These are phyloP conservation scores for Conomelus anceps DNA, from an alignment of 2,888 invertebrate genomes.

Conservation along the genomic window DNA sequence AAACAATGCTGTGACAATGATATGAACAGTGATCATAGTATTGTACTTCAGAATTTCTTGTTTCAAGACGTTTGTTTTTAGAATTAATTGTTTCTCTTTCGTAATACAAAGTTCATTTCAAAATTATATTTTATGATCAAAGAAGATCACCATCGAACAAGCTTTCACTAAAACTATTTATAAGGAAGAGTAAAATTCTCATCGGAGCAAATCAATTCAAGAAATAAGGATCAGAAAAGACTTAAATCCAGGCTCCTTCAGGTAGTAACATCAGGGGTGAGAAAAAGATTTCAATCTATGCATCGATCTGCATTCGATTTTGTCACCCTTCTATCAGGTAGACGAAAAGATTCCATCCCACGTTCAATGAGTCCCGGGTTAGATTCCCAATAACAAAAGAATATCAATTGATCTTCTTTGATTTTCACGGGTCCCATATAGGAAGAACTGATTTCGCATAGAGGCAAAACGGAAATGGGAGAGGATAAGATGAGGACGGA, in stretches of 20 bases:
- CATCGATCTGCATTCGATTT: background rate
- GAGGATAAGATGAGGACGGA: background rate
- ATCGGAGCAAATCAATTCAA: too few relatives aligned
- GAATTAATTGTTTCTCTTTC: too few relatives aligned
- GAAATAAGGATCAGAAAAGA: background rate
- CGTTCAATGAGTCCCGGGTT: background rate
- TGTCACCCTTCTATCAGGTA: background rate
- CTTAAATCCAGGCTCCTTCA: background rate
- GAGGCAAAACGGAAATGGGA: background rate
- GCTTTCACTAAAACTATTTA: too few relatives aligned
- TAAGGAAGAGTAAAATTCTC: too few relatives aligned
- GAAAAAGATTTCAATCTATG: background rate
- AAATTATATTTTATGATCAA: too few relatives aligned
- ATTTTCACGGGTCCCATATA: too few relatives aligned
- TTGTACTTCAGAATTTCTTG: too few relatives aligned
- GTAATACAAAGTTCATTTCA: too few relatives aligned
- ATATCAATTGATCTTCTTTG: background rate
- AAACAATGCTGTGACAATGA: too few relatives aligned
- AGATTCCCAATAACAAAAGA: background rate
- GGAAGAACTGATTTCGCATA: background rate
- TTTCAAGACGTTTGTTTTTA: too few relatives aligned
- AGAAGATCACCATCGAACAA: too few relatives aligned
- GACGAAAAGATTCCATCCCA: background rate
- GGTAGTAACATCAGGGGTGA: background rate
- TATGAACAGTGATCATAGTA: too few relatives aligned